A percentile compares a stretch with the other conserved stretches of the same genome.
Conservation (phyloP, 2,888 invertebrate species). For the Amblyteles armatorius region DNA sequence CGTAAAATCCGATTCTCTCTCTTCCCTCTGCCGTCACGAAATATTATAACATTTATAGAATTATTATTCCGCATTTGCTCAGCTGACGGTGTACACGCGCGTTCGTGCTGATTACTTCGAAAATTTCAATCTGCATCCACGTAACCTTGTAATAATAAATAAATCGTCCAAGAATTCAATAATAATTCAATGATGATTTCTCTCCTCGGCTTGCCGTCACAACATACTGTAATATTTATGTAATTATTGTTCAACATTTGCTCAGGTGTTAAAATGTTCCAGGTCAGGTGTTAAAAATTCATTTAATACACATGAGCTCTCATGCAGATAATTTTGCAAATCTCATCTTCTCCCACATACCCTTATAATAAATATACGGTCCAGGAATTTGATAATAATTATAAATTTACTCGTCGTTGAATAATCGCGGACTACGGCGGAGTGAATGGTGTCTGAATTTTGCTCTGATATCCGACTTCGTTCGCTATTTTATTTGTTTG, state of each 20-base stretch:
- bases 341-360: background rate
- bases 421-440: slow-evolving; percentile 37
- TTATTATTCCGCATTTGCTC: background rate
- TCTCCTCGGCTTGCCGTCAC: background rate
- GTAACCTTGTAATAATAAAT: background rate
- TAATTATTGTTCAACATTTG: background rate
- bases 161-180: background rate
- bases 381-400: slow-evolving; percentile 36
- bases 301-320: background rate
- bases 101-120: slow-evolving; percentile 15
- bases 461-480: slow-evolving; percentile 27
- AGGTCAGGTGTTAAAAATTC: no score
- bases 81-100: background rate
- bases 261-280: background rate
- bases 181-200: background rate
- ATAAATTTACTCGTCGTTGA: slow-evolving; percentile 41
- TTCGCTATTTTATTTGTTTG: slow-evolving; percentile 6
- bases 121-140: background rate
- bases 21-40: background rate
- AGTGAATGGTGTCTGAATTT: slow-evolving; percentile 50
- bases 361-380: slow-evolving; percentile 24
- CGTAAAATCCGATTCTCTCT: slow-evolving; percentile 40
- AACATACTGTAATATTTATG: background rate
- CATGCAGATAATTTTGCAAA: slow-evolving; percentile 42
- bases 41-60: background rate